Base-by-base conservation (phyloP, 2,797 vertebrate genomes). In the Oophaga sylvatica region DNA sequence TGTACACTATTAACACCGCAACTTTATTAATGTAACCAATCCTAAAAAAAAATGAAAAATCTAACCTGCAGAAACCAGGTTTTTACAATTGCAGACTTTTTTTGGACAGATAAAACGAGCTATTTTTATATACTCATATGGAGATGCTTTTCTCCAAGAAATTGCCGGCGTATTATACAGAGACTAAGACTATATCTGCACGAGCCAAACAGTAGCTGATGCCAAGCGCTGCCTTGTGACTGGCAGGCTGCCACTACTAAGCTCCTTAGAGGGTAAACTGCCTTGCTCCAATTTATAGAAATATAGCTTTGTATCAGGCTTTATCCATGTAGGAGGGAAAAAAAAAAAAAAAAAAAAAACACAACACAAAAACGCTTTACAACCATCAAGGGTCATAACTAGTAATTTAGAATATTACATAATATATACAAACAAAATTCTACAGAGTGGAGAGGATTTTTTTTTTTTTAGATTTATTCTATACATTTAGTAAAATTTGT, bases 111-210 rank as follows among this genome's bases (percentile, higher is more conserved):
- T 83, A 86, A 89, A 57, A 45, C 60, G n/a, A 83, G 6, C 12
- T 81, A 65, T 53, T 65, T 87, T 87, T 86, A 88, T 56, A 84
- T 75, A 89, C 31, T 87, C 79, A 65, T 89, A 91, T 77, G 1
- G 45, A 81, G 91, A 86, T 77, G 81, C 68, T 91, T 63, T 82
- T 35, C 65, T 71, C 13, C 56, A 86, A 53, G 86, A 45, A 88
- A 88, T 41, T 88, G 81, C 9, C 16, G 17, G 87, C 3, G 89
- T 71, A 86, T 7, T 88, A 15, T 13, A 82, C 13, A 70, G 67
- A 48, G 90, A 76, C 83, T 7, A 90, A 89, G 53, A 56, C n/a
- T 19, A 57, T 84, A 83, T 56, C 26, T 63, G 57, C 41, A 7
- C 1, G 19, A 91, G 86, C 87, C 89, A 90, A 0, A 62, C 86